Evolutionary conservation across 30 jellyfish, hydroid and myxozoan genomes (phyloP).

Genomic region (Catostylus mosaicus): DNA sequence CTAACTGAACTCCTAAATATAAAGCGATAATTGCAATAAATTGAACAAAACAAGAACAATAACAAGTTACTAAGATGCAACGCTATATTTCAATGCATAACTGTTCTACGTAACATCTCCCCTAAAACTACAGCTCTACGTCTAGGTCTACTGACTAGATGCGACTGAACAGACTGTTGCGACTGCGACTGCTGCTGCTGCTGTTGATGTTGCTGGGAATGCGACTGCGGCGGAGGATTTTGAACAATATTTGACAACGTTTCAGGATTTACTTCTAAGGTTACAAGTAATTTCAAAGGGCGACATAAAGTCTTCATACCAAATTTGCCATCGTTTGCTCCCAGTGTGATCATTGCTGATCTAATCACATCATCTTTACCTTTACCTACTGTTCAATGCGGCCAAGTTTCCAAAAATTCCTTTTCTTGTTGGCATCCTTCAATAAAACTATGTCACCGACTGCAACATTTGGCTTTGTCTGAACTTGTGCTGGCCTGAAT

Average conservation of each 20-base stretch:
- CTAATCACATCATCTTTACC: conserved; percentile 19
- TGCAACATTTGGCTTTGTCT: neutral
- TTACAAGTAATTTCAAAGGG: conserved; percentile 21
- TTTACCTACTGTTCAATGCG: neutral
- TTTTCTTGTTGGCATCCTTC: neutral
- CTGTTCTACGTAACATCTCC: neutral
- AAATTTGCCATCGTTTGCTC: conserved; percentile 17
- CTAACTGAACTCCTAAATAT: too few species aligned
- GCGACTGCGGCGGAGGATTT: neutral
- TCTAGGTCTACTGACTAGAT: neutral
- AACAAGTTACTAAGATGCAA: too few species aligned
- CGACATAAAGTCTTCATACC: conserved; percentile 6
- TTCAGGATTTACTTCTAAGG: conserved; percentile 21
- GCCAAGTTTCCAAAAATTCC: conserved; percentile 7
- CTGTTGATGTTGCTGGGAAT: neutral
- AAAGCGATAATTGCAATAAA: too few species aligned
- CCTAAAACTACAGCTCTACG: neutral
- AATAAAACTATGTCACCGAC: conserved; percentile 16
- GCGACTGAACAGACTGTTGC: neutral
- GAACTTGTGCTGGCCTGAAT: neutral
- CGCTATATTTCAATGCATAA: too few species aligned
- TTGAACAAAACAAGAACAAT: too few species aligned
- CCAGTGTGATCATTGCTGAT: conserved; percentile 9
- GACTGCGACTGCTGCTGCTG: neutral
- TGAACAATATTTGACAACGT: neutral